A percentile compares a stretch with the other conserved stretches of the same genome.
phyloP scores from a whole-genome alignment of 2,113 vertebrate species.

The Nestor notabilis region DNA sequence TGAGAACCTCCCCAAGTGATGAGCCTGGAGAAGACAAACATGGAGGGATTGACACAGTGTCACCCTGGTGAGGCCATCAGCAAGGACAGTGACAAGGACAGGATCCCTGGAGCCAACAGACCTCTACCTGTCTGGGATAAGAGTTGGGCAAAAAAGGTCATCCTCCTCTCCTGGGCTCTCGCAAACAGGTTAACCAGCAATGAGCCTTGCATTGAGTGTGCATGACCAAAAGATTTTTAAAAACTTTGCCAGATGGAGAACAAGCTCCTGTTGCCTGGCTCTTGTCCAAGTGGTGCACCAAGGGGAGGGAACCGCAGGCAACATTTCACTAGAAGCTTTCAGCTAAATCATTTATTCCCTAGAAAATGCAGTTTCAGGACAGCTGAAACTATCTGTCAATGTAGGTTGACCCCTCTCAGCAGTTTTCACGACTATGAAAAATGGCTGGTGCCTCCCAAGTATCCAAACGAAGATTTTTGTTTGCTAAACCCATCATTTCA shows the following conservation, averaged over 20 bases:
- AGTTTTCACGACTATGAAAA: not conserved
- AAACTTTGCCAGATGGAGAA: not conserved
- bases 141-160: not conserved
- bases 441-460: not conserved
- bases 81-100: not conserved
- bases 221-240: not conserved
- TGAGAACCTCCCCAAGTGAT: not conserved
- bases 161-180: not conserved
- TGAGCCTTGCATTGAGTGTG: not conserved
- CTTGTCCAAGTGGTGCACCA: not conserved
- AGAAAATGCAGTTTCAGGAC: not conserved
- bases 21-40: not conserved
- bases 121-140: not conserved
- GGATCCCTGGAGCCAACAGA: not conserved
- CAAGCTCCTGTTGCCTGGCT: not conserved
- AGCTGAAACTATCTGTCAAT: not conserved
- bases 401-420: not conserved
- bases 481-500: not conserved
- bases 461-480: not conserved
- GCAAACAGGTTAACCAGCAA: not conserved
- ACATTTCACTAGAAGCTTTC: not conserved
- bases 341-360: not conserved
- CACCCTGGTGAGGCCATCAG: not conserved
- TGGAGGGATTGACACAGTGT: not conserved
- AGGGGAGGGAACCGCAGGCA: not conserved